Evolutionary conservation across 92 coral and sea anemone species (phyloP).

Genomic region (Zoanthus solanderi): DNA sequence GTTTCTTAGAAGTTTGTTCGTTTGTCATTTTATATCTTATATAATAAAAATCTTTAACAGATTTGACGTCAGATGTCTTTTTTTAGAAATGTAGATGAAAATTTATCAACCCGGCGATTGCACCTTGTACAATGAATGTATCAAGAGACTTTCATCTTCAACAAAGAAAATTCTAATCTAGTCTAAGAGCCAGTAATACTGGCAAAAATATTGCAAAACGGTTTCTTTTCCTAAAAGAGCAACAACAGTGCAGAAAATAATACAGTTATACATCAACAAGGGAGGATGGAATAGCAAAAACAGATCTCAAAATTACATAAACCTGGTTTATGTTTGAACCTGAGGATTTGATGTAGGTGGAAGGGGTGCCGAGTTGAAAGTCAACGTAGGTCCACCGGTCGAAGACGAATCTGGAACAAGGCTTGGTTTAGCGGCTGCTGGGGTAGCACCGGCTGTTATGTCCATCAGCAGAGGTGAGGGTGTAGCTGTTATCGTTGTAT

Average conservation of each 20-base stretch:
- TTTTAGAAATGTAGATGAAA: neutral
- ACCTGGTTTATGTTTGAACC: slow-evolving; percentile 6
- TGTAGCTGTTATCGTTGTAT: slow-evolving; percentile 83
- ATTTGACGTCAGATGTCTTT: neutral
- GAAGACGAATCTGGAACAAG: neutral
- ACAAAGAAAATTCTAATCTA: neutral
- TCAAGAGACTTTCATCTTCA: neutral
- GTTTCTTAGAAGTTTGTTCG: neutral
- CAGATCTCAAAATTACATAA: neutral
- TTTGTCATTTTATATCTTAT: neutral
- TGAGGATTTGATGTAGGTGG: slow-evolving; percentile 35
- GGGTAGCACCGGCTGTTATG: slow-evolving; percentile 96
- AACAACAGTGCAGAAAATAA: neutral
- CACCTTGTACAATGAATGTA: neutral
- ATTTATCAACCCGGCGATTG: neutral
- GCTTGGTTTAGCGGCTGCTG: slow-evolving; percentile 62
- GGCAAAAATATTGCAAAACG: neutral
- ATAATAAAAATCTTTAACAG: neutral
- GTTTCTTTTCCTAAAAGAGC: neutral
- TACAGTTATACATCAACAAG: neutral
- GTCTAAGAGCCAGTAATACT: neutral
- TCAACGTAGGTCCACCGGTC: slow-evolving; percentile 13
- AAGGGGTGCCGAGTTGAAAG: slow-evolving; percentile 39
- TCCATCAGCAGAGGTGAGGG: slow-evolving; percentile 87
- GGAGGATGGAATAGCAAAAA: neutral